Evolutionary conservation across 2,888 invertebrate species (phyloP).

Genomic region (Clivina fossor): DNA sequence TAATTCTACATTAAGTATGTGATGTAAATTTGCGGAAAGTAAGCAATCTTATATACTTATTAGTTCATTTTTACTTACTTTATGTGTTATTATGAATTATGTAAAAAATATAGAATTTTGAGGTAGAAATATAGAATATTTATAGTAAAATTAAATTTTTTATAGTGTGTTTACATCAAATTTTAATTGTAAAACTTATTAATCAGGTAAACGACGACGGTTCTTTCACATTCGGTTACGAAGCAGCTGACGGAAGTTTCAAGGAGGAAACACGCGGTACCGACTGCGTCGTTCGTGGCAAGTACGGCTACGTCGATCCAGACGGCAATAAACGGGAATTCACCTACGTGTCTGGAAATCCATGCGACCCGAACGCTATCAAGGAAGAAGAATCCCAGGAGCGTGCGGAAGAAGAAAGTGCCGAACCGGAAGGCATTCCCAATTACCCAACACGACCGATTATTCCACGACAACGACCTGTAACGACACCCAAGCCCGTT

Average conservation of each 20-base stretch:
- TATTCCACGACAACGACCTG: constrained; percentile 52
- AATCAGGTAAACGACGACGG: constrained; percentile 72
- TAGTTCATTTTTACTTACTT: too few relatives aligned
- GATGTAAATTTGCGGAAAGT: too few relatives aligned
- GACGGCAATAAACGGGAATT: constrained; percentile 85
- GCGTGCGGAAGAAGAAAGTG: constrained; percentile 50
- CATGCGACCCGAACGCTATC: constrained; percentile 82
- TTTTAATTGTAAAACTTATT: constrained; percentile 49
- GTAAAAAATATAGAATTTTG: too few relatives aligned
- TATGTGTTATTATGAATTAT: too few relatives aligned
- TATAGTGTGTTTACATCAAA: too few relatives aligned
- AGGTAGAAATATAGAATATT: too few relatives aligned
- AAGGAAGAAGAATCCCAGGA: constrained; percentile 66
- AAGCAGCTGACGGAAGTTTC: constrained; percentile 82
- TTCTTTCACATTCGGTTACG: constrained; percentile 82
- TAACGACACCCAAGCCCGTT: constrained; percentile 56
- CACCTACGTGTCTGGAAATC: constrained; percentile 83
- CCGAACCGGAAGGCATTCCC: constrained; percentile 62
- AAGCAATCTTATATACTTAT: too few relatives aligned
- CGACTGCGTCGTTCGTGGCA: constrained; percentile 83
- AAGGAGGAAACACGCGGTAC: constrained; percentile 84
- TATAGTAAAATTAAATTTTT: constrained; percentile 62
- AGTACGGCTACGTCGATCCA: constrained; percentile 85
- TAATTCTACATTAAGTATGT: too few relatives aligned
- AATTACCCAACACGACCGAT: constrained; percentile 63